Evolutionary conservation across 1,140 invertebrate genomes (phyloP), one percentile per base, ranked within the genome.

Genomic region (Latrodectus geometricus): DNA sequence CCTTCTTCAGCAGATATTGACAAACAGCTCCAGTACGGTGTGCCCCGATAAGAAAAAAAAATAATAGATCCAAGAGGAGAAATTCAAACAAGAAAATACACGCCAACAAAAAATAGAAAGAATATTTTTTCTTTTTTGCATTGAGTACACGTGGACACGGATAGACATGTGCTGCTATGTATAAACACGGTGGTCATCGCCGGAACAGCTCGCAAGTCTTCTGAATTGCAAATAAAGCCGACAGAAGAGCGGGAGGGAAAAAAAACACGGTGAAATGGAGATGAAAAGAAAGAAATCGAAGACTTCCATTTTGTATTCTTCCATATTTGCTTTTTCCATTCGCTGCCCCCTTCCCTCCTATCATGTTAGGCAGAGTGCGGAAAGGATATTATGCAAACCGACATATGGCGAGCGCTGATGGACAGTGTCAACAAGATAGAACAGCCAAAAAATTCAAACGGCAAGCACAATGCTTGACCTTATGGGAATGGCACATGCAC

Each of bases 371-470:
- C 74, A 78, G 65, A 78, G 66, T 69, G 74, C 65, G 83, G 83
- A 86, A 86, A 86, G 66, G 83, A 86, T 86, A 86, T 86, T 86
- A 86, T 86, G 83, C 83, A 86, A 77, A 86, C 83, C 75, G 82
- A 86, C 83, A 86, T 56, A 86, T 73, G 83, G 49, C 21, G 35
- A 21, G 23, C 14, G 50, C 83, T 86, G 83, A 86, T 86, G 83
- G 83, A 86, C 83, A 78, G 50, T 86, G 83, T 86, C 74, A 86
- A 86, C 83, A 78, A 74, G 83, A 86, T 61, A 50, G 74, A 86
- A 54, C 74, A 65, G 74, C 74, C 65, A 56, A 78, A 61, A 86
- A 86, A 86, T 77, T 86, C 74, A 77, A 86, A 86, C 75, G 82
- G 73, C 72, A 75, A 76, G 82, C 74, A 76, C 82, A 74, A 54